Conservation (phyloP, 2,888 invertebrate genomes). For the Dasysyrphus albostriatus region DNA sequence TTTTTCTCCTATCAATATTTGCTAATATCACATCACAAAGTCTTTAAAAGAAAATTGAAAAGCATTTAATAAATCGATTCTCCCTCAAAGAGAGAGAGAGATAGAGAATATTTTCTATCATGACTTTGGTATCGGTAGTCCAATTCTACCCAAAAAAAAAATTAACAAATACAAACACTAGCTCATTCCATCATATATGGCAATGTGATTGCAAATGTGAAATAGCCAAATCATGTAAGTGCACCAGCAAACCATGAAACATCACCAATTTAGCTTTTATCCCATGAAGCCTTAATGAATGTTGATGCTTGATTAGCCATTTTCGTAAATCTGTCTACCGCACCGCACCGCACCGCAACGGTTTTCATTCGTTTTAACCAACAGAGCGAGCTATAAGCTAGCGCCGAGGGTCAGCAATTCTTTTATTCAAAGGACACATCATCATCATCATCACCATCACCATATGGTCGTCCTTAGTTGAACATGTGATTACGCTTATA, state of each 20-base stretch:
- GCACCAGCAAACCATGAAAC: slow-evolving; percentile 48
- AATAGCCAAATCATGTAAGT: slow-evolving; percentile 48
- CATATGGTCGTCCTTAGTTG: slow-evolving; percentile 8
- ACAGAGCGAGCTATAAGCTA: background rate
- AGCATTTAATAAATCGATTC: background rate
- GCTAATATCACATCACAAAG: background rate
- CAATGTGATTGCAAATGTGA: slow-evolving; percentile 2
- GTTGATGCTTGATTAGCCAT: slow-evolving; percentile 53
- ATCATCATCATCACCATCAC: slow-evolving; percentile 11
- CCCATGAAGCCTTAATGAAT: slow-evolving; percentile 43
- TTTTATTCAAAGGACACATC: slow-evolving; percentile 44
- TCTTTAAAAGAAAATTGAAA: background rate
- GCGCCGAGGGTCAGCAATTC: background rate
- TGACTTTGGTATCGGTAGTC: background rate
- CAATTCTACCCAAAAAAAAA: background rate
- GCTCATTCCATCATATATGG: background rate
- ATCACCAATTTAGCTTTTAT: slow-evolving; percentile 36
- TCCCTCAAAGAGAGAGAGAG: background rate
- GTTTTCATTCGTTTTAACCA: background rate
- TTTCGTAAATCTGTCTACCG: slow-evolving; percentile 43
- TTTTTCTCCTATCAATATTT: background rate
- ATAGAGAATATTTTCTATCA: background rate
- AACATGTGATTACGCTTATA: slow-evolving; percentile 31
- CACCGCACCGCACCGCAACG: background rate
- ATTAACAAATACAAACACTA: background rate